Conservation (phyloP, 2,113 vertebrate genomes). For the human region GRCh38 chr9:19328001-19328500, state of each 20-base stretch:
- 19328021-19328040: slow-evolving; percentile 91
- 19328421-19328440: no score
- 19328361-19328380: no score
- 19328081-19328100: slow-evolving; percentile 88
- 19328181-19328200: slow-evolving; percentile 55
- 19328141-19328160: slow-evolving; percentile 97
- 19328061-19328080: slow-evolving; percentile 94
- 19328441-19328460: no score
- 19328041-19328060: slow-evolving; percentile 91
- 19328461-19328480: no score
- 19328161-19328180: slow-evolving; percentile 85
- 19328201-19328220: slow-evolving; percentile 51
- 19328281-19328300: slow-evolving; percentile 32
- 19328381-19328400: no score
- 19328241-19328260: not conserved
- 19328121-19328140: slow-evolving; percentile 94
- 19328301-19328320: not conserved
- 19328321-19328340: not conserved
- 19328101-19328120: slow-evolving; percentile 86
- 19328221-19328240: not conserved
- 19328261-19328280: not conserved
- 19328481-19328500: no score
- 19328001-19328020: slow-evolving; percentile 62
- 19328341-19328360: no score
- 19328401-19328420: no score